Evolutionary conservation across 2,888 invertebrate species (phyloP).

Genomic region (Dilophus febrilis): DNA sequence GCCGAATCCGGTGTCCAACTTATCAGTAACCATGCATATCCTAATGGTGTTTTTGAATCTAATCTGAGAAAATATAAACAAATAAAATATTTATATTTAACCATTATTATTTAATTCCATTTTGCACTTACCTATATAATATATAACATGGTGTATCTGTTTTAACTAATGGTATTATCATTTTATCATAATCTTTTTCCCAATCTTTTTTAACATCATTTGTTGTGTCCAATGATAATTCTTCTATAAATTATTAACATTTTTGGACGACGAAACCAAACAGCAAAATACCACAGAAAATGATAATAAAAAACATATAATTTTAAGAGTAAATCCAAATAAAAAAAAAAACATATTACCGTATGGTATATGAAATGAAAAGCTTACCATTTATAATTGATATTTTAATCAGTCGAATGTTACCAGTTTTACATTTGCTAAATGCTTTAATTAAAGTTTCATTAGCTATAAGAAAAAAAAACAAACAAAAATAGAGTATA

Average conservation of each 20-base stretch:
- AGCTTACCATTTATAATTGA: conserved; percentile 67
- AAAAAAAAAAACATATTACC: no score
- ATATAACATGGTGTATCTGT: conserved; percentile 81
- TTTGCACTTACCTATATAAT: conserved; percentile 55
- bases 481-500: no score
- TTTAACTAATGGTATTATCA: conserved; percentile 50
- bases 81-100: no score
- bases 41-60: conserved; percentile 59
- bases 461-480: conserved; percentile 51
- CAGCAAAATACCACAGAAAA: no score
- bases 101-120: no score
- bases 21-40: conserved; percentile 82
- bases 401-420: conserved; percentile 63
- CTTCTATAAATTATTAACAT: conserved; percentile 2
- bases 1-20: conserved; percentile 92
- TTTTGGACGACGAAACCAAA: no score
- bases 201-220: conserved; percentile 54
- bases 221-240: conserved; percentile 18
- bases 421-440: conserved; percentile 65
- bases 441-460: conserved; percentile 64
- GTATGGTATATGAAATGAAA: no score
- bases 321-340: no score
- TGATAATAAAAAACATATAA: no score
- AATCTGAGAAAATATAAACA: conserved; percentile 32
- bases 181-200: conserved; percentile 73